Evolutionary conservation across 1,140 invertebrate genomes (phyloP).

Genomic region (Lordiphosa mommai): DNA sequence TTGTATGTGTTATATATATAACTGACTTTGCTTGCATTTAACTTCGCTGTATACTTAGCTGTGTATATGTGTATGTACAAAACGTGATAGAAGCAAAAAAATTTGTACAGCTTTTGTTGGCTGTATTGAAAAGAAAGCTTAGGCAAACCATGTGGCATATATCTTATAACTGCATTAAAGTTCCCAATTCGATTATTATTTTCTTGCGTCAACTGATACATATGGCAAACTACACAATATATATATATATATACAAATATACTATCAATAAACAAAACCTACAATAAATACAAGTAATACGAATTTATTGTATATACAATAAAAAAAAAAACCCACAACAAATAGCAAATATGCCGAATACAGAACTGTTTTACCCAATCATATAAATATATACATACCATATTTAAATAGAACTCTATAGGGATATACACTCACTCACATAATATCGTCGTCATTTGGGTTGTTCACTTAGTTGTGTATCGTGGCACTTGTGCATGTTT

Average conservation of each 20-base stretch:
- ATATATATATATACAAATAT: too few species aligned
- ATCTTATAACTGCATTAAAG: neutral
- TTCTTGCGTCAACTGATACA: too few species aligned
- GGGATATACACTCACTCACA: conserved; percentile 8
- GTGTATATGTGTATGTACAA: conserved; percentile 23
- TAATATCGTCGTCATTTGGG: conserved; percentile 1
- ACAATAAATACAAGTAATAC: conserved; percentile 68
- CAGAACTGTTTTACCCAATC: conserved; percentile 45
- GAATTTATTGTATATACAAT: conserved; percentile 75
- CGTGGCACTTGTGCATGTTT: too few species aligned
- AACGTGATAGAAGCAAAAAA: conserved; percentile 30
- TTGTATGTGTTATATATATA: conserved; percentile 36
- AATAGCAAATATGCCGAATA: conserved; percentile 25
- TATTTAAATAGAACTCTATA: too few species aligned
- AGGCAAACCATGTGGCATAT: neutral
- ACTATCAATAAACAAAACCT: too few species aligned
- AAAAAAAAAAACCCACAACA: conserved; percentile 17
- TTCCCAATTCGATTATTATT: too few species aligned
- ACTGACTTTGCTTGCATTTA: conserved; percentile 13
- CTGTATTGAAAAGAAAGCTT: too few species aligned
- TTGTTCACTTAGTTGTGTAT: too few species aligned
- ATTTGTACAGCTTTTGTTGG: conserved; percentile 23
- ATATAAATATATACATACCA: conserved; percentile 4
- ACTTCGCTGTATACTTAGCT: conserved; percentile 22
- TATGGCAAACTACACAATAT: too few species aligned